Base-by-base conservation (phyloP, 1,140 invertebrate genomes). In the Saccostrea echinata region DNA sequence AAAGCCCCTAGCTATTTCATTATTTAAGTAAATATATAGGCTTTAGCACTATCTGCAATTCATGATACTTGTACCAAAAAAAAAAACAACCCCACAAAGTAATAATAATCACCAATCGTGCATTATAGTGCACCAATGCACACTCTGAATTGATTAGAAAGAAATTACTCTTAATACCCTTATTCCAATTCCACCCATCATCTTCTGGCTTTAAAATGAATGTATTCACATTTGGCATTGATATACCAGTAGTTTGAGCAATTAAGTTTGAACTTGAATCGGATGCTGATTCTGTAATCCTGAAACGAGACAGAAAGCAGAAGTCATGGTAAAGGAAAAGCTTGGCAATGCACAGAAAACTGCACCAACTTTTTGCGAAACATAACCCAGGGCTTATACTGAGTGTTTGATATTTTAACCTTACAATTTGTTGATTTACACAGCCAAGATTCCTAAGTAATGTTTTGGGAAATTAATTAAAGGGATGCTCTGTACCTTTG, bases 371-470 rank as follows among this genome's bases (percentile, higher is more conserved):
- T 61, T n/a, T 76, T 33, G 16, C 24, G 57, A 64, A n/a, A 76
- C 68, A 76, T 30, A 30, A 76, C 27, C 27, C 27, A 64, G 57
- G 18, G 9, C 12, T 6, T 76, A 33, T 30, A 30, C 68, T 2
- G 27, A 30, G 30, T 12, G 68, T 76, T 30, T 76, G 27, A 76
- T 76, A 27, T 33, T 35, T 76, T 76, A 76, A 76, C 68, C 27
- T 76, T 27, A 76, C 8, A 27, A 30, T 76, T 76, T 76, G 68
- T 76, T 76, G 68, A 76, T 33, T 76, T 76, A 30, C 30, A 76
- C 68, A 76, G 68, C 68, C 11, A 71, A 71, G 27, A 16, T 71
- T 71, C 27, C 9, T 30, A 27, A 27, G 64, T 27, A 27, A 30
- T 13, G 64, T 71, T 71, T 43, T 71, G 64, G 24, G 13, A 76